These are phyloP conservation scores for Micromesistius poutassou DNA, from an alignment of 2,797 vertebrate genomes.

Conservation along the genomic window DNA sequence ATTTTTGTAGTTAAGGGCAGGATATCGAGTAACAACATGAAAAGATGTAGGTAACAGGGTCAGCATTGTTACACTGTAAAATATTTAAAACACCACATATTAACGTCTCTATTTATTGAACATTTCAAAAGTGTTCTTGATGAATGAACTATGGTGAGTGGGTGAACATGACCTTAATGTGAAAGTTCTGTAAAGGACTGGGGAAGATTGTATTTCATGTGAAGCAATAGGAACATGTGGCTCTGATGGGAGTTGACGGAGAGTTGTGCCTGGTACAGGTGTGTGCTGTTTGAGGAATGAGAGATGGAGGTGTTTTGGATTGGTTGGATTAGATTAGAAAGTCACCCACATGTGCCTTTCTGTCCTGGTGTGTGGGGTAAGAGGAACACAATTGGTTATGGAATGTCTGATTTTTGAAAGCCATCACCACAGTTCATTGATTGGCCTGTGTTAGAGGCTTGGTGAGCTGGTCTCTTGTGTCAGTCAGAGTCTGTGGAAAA, in stretches of 20 bases:
- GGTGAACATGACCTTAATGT: conserved; percentile 21
- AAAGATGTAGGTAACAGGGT: neutral
- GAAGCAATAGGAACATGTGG: conserved; percentile 50
- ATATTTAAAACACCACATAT: conserved; percentile 25
- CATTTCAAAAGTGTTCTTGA: conserved; percentile 18
- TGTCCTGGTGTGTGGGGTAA: conserved; percentile 38
- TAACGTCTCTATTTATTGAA: neutral
- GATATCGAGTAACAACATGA: neutral
- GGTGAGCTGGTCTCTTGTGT: conserved; percentile 36
- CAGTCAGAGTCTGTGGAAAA: conserved; percentile 15
- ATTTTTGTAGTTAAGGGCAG: neutral
- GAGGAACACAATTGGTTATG: neutral
- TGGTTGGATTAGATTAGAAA: conserved; percentile 37
- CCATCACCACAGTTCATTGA: neutral
- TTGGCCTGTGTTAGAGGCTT: conserved; percentile 18
- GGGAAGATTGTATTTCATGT: conserved; percentile 54
- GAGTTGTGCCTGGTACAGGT: conserved; percentile 9
- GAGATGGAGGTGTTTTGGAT: conserved; percentile 32
- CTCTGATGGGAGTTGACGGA: conserved; percentile 22
- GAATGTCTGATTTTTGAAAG: neutral
- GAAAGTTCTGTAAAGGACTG: conserved; percentile 26
- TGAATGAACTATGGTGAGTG: conserved; percentile 14
- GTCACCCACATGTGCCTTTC: conserved; percentile 73
- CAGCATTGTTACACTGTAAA: conserved; percentile 3
- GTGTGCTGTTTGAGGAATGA: conserved; percentile 23